phyloP scores from a whole-genome alignment of 2,888 invertebrate genomes.

The Dascillus cervinus region DNA sequence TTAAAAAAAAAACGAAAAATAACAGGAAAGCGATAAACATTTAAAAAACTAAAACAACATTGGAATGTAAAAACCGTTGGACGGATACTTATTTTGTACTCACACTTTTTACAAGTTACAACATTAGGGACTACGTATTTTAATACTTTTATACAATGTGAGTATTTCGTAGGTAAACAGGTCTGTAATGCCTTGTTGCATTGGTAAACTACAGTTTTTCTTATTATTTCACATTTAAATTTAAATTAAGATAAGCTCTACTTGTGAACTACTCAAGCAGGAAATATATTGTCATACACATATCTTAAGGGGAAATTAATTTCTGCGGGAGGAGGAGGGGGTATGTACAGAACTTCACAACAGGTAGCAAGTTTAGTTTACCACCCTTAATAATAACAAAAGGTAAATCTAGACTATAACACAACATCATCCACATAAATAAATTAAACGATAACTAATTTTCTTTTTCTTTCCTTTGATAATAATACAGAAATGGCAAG shows the following conservation, averaged over 20 bases:
- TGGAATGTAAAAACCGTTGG: no score
- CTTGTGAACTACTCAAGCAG: constrained; percentile 25
- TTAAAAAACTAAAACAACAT: no score
- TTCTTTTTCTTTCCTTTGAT: constrained; percentile 2
- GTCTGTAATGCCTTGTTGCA: constrained; percentile 39
- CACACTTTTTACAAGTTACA: constrained; percentile 10
- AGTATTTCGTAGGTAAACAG: constrained; percentile 37
- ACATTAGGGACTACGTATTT: background rate
- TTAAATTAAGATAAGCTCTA: constrained; percentile 28
- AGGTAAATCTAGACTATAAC: constrained; percentile 17
- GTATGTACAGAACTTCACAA: no score
- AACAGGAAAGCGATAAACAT: constrained; percentile 19
- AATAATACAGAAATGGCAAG: constrained; percentile 45
- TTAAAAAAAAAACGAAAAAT: constrained; percentile 7
- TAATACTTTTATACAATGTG: constrained; percentile 28
- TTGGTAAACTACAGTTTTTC: constrained; percentile 39
- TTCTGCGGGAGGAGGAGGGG: no score
- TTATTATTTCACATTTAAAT: no score
- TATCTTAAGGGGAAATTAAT: no score
- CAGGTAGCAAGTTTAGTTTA: no score
- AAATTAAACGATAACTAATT: constrained; percentile 11
- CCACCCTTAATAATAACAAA: constrained; percentile 11
- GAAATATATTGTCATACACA: constrained; percentile 9
- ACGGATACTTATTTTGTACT: no score
- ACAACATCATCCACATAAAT: constrained; percentile 18